phyloP scores from a whole-genome alignment of 2,888 invertebrate genomes.

The Dryobotodes eremita region DNA sequence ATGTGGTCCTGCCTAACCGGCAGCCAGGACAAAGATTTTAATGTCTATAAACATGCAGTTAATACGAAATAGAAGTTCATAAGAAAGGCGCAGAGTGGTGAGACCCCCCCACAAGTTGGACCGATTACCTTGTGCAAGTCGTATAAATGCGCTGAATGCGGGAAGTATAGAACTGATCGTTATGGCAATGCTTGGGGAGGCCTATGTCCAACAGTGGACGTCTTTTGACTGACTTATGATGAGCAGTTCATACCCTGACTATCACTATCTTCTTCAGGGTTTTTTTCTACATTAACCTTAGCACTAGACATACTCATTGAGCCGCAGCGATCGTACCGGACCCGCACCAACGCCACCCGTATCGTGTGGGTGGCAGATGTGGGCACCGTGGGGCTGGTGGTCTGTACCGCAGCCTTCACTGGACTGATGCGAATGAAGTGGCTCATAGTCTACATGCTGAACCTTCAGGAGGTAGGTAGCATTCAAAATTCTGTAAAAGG shows the following conservation, averaged over 20 bases:
- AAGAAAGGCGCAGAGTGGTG: background rate
- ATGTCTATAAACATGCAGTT: background rate
- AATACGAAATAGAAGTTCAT: background rate
- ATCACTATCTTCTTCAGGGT: constrained; percentile 30
- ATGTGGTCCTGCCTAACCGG: background rate
- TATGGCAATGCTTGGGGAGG: background rate
- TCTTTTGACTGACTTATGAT: background rate
- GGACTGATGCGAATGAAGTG: constrained; percentile 60
- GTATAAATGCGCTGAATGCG: too few relatives aligned
- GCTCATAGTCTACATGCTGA: constrained; percentile 61
- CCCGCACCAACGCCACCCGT: constrained; percentile 34
- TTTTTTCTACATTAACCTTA: constrained; percentile 35
- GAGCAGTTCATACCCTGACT: background rate
- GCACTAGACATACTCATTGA: constrained; percentile 32
- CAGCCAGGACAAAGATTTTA: too few relatives aligned
- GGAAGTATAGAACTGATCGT: too few relatives aligned
- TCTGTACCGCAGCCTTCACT: constrained; percentile 45
- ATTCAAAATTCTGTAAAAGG: background rate
- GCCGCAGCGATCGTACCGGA: constrained; percentile 31
- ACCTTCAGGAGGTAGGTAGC: constrained; percentile 70
- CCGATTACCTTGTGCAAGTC: background rate
- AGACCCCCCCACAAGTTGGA: background rate
- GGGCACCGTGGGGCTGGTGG: constrained; percentile 37
- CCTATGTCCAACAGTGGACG: too few relatives aligned
- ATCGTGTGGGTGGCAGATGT: constrained; percentile 56